Base-by-base conservation (phyloP, 2,797 vertebrate species). In the Chaunax sp. region DNA sequence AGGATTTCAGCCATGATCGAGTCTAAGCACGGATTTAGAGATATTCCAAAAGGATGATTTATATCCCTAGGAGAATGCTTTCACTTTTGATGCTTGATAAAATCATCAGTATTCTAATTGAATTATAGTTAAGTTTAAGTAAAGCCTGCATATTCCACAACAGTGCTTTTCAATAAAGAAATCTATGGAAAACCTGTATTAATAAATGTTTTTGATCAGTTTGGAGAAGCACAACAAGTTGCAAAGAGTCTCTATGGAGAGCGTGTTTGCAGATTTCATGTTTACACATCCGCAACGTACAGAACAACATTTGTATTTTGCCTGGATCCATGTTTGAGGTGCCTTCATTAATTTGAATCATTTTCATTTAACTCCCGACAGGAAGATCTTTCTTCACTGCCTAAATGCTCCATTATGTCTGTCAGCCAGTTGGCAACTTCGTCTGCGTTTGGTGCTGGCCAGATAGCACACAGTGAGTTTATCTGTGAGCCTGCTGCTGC, bases 21-120 rank as follows among this genome's bases (percentile, higher is more conserved):
- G 40, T 59, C 19, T n/a, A n/a, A 49, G 16, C 33, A 41, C 26
- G 28, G 8, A 60, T 67, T 57, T 41, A 25, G 35, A 65, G 5
- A 15, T 56, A 43, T 65, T 63, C 2, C 8, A 60, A 25, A 58
- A 37, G 2, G 37, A 37, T 16, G 16, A 23, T n/a, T 55, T 64
- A 35, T 10, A 35, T 35, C 33, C 33, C 12, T 11, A 35, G 3
- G 10, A 35, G 33, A 10, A 35, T 35, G n/a, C n/a, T 35, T 35
- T 35, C 12, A 9, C 10, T 35, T 53, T 8, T 54, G 9, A 50
- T 44, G 18, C 33, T 45, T 25, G 28, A 58, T 62, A 25, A 38
- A 43, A 30, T 54, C 4, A n/a, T 30, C 20, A 19, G n/a, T 30
- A 20, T 33, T 64, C 12, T 1, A 28, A 47, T 57, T 61, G 19